These are phyloP conservation scores for Ophthalmolycus amberensis DNA, from an alignment of 2,113 vertebrate species.

Conservation along the genomic window DNA sequence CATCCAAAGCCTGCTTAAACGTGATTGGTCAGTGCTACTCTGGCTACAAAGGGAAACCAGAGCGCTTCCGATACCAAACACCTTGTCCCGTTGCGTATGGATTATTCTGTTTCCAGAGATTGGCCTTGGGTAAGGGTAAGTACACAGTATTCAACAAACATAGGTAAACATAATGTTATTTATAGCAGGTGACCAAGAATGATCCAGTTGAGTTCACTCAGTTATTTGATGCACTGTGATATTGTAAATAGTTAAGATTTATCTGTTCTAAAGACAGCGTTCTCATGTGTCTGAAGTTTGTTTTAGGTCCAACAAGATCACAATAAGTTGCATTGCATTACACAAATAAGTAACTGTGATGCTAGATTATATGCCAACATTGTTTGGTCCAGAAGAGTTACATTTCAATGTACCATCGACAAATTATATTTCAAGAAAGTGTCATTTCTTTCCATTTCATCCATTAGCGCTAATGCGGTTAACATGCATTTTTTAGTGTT, in stretches of 20 bases:
- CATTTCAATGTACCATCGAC: constrained; percentile 12
- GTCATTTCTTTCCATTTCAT: constrained; percentile 39
- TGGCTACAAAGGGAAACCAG: background rate
- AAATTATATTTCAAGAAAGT: constrained; percentile 14
- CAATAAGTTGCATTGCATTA: background rate
- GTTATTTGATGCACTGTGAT: background rate
- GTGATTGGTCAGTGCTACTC: background rate
- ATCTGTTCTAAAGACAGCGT: background rate
- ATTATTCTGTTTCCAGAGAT: background rate
- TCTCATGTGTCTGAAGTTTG: background rate
- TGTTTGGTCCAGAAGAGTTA: background rate
- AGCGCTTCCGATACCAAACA: background rate
- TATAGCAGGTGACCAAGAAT: background rate
- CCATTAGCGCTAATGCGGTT: constrained; percentile 58
- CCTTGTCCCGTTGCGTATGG: background rate
- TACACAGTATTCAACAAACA: background rate
- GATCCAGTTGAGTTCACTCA: background rate
- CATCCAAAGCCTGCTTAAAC: background rate
- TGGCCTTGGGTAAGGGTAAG: background rate
- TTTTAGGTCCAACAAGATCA: background rate
- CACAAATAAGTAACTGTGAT: background rate
- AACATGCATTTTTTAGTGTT: constrained; percentile 62
- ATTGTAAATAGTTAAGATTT: background rate
- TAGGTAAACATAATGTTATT: background rate
- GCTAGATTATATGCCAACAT: background rate